Evolutionary conservation across 2,797 vertebrate genomes (phyloP), one percentile per base, ranked within the genome.

Genomic region (Clarias pachynema): DNA sequence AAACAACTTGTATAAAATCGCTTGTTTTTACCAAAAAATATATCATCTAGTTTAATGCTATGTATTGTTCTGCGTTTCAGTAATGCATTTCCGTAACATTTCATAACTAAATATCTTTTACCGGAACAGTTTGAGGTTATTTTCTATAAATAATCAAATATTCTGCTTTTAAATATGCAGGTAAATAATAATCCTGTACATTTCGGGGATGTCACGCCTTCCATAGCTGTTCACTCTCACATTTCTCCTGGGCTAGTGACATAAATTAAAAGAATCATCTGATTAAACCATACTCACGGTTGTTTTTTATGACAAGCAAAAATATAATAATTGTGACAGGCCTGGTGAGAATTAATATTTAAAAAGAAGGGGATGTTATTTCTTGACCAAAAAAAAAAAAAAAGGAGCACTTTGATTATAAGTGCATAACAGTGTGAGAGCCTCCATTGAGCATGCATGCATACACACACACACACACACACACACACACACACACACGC

Each of bases 391-490:
- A 60, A 77, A 78, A 73, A 74, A 73, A 24, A 37, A 77, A 78
- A 73, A 75, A 53, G n/a, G 56, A 18, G 57, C 12, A 9, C 56
- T 20, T 18, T 56, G 72, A 81, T 37, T 70, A 82, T 70, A 24
- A 82, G 56, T 60, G 34, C 57, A n/a, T 79, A 62, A 79, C 77
- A 79, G 57, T 79, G 77, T 79, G 75, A 79, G 57, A 40, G 75
- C 77, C 57, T 60, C 57, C 12, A 59, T 12, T 62, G 65, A 70
- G n/a, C 65, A n/a, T 8, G 6, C 79, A 40, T 14, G 0, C 56
- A 16, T 34, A n/a, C 57, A n/a, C 57, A 26, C 77, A 31, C 74
- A 24, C 56, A 10, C 31, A 37, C 20, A 14, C 31, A 15, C 75
- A 60, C 75, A 31, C 74, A 24, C 56, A 0, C 56, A 16, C 34